These are phyloP conservation scores for Halcyon badia DNA, from an alignment of 2,797 vertebrate species.

Conservation along the genomic window DNA sequence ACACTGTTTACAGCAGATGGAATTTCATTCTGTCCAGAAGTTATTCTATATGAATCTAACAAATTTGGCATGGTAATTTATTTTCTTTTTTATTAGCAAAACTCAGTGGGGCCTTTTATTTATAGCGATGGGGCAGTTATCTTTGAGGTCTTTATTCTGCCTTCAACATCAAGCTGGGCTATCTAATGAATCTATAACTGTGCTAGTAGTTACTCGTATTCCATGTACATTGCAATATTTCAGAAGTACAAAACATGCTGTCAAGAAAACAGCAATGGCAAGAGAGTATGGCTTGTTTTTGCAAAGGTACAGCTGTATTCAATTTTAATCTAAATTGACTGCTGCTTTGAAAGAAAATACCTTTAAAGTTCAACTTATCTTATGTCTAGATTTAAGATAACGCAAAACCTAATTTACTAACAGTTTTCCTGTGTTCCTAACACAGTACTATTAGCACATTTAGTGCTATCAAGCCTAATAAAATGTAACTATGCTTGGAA, in stretches of 20 bases:
- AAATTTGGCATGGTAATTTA: slow-evolving; percentile 82
- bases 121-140: slow-evolving; percentile 72
- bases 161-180: slow-evolving; percentile 82
- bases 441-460: slow-evolving; percentile 9
- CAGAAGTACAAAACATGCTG: slow-evolving; percentile 76
- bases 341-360: slow-evolving; percentile 79
- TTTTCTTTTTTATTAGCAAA: slow-evolving; percentile 83
- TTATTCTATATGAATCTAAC: slow-evolving; percentile 75
- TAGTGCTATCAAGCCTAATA: slow-evolving; percentile 55
- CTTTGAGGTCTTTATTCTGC: slow-evolving; percentile 78
- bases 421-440: slow-evolving; percentile 61
- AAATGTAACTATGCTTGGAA: slow-evolving; percentile 34
- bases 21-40: slow-evolving; percentile 72
- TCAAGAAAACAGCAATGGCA: slow-evolving; percentile 78
- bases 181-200: slow-evolving; percentile 81
- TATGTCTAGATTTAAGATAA: slow-evolving; percentile 71
- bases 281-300: slow-evolving; percentile 64
- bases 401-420: slow-evolving; percentile 68
- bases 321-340: slow-evolving; percentile 81
- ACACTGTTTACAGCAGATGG: slow-evolving; percentile 64
- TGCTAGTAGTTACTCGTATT: slow-evolving; percentile 67
- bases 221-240: slow-evolving; percentile 61
- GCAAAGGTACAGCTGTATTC: slow-evolving; percentile 62
- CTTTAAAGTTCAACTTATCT: slow-evolving; percentile 73
- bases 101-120: slow-evolving; percentile 78